Evolutionary conservation across 2,888 invertebrate species (phyloP), one percentile per base, ranked within the genome.

Genomic region (Baronia brevicornis): DNA sequence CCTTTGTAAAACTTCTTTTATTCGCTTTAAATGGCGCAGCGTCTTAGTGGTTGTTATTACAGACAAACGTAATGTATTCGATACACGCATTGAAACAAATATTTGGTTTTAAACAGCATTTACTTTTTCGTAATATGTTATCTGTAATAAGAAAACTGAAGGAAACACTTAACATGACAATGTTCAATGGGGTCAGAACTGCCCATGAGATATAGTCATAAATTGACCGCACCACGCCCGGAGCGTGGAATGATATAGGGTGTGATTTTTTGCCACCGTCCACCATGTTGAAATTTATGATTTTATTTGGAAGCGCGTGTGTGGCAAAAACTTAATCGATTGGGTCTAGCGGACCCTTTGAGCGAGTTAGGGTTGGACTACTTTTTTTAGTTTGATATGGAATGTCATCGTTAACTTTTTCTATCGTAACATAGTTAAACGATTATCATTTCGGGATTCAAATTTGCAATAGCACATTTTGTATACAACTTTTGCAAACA

Each of bases 301-400:
- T 79, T 73, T 73, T 65, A 75, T 74, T 74, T 69, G 43, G 60
- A 51, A 60, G 46, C 49, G 55, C 48, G 40, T 48, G 53, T 51
- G 67, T 65, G 65, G 79, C 78, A 80, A 80, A 80, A 79, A 79
- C 56, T 66, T 67, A 71, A 74, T 71, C 72, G 71, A 58, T 54
- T 46, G 45, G 51, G 60, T 61, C 58, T 58, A 51, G 45, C 42
- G 30, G 29, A 30, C 35, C 35, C 35, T 30, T 30, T 29, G 28
- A 25, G 33, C 5, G 9, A 8, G 29, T 30, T 30, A 30, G 35
- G 34, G 34, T 28, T 34, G 34, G 24, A n/a, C 23, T 5, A 10
- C 23, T 5, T 18, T 27, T 34, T 33, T 35, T 30, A 13, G 8
- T 27, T 15, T 24, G 4, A 34, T 18, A 15, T 8, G 29, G 29